phyloP scores from a whole-genome alignment of 1,140 invertebrate species.

The Trachymyrmex septentrionalis region DNA sequence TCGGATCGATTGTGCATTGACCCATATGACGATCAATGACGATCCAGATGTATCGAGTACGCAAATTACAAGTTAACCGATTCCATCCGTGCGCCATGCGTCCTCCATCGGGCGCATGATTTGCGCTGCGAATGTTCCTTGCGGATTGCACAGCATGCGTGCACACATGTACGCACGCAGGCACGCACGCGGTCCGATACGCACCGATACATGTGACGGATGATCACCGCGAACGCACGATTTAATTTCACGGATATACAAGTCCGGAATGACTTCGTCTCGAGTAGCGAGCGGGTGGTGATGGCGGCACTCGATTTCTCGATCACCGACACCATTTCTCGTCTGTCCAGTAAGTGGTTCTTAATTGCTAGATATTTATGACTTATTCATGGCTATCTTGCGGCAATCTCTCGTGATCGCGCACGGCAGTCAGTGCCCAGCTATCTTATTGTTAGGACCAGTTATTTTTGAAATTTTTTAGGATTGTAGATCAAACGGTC shows the following conservation, averaged over 20 bases:
- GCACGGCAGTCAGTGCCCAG: background rate
- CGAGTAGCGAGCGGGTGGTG: constrained; percentile 45
- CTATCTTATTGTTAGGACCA: background rate
- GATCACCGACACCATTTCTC: constrained; percentile 63
- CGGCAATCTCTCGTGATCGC: constrained; percentile 3
- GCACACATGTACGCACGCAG: background rate
- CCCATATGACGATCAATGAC: constrained; percentile 67
- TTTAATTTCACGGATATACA: constrained; percentile 78
- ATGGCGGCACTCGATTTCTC: constrained; percentile 57
- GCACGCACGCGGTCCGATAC: constrained; percentile 36
- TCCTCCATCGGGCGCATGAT: constrained; percentile 70
- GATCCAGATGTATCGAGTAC: constrained; percentile 48
- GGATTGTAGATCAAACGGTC: background rate
- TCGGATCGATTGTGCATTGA: constrained; percentile 29
- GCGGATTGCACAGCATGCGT: constrained; percentile 21
- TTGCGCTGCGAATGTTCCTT: constrained; percentile 67
- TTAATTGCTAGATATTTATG: constrained; percentile 61
- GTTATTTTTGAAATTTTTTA: constrained; percentile 37
- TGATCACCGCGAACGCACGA: constrained; percentile 70
- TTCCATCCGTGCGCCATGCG: constrained; percentile 49
- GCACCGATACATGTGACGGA: constrained; percentile 71
- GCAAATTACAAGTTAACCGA: constrained; percentile 77
- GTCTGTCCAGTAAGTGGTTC: constrained; percentile 44
- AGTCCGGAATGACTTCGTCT: constrained; percentile 59
- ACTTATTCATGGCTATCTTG: constrained; percentile 52